These are phyloP conservation scores for Gobius niger DNA, from an alignment of 2,113 vertebrate species.

Conservation along the genomic window DNA sequence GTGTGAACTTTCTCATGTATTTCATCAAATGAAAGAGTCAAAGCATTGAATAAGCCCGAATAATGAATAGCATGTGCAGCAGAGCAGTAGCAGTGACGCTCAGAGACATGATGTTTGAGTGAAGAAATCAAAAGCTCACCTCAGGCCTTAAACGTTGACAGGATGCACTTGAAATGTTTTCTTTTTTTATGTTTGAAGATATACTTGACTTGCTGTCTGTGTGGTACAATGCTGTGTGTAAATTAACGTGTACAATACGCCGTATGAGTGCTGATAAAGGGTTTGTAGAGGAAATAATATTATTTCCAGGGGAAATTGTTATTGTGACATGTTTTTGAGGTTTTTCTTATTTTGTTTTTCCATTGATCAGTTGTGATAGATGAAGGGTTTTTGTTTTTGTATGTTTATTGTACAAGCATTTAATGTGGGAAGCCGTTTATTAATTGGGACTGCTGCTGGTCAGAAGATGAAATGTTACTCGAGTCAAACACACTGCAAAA, in stretches of 20 bases:
- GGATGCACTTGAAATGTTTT: constrained; percentile 64
- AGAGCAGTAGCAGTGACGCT: constrained; percentile 7
- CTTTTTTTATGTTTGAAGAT: constrained; percentile 24
- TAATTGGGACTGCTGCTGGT: constrained; percentile 65
- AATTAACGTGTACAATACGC: constrained; percentile 39
- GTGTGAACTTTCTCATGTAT: too few relatives aligned
- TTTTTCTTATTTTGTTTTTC: constrained; percentile 31
- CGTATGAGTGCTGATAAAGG: constrained; percentile 33
- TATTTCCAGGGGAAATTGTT: constrained; percentile 51
- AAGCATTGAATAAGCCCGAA: neutral
- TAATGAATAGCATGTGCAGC: neutral
- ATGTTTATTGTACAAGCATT: constrained; percentile 47
- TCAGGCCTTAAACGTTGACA: constrained; percentile 73
- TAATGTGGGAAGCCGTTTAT: constrained; percentile 63
- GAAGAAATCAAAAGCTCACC: constrained; percentile 68
- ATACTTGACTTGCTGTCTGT: constrained; percentile 55
- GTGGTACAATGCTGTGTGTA: constrained; percentile 36
- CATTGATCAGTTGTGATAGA: constrained; percentile 52
- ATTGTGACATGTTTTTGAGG: constrained; percentile 34
- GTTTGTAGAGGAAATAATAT: constrained; percentile 41
- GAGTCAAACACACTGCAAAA: constrained; percentile 9
- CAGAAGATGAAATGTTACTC: constrained; percentile 51
- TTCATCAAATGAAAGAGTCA: too few relatives aligned
- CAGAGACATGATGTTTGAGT: constrained; percentile 27
- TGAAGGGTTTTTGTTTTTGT: constrained; percentile 55